These are phyloP conservation scores for Elachura formosa DNA, from an alignment of 2,113 vertebrate genomes.

Conservation along the genomic window DNA sequence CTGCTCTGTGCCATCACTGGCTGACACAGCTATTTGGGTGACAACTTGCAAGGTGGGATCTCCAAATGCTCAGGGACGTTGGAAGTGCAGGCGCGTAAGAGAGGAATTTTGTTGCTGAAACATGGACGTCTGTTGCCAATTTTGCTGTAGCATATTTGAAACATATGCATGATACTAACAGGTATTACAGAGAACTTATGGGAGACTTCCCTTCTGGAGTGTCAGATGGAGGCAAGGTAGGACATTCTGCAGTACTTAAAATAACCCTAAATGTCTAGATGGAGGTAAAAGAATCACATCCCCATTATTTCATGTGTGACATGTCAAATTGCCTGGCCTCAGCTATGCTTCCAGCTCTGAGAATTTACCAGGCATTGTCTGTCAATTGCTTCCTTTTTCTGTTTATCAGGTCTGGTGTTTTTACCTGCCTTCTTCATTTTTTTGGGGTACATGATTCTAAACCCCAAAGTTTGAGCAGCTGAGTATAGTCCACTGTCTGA, in stretches of 20 bases:
- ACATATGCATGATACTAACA: neutral
- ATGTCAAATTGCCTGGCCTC: neutral
- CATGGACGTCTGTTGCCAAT: neutral
- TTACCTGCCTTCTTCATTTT: neutral
- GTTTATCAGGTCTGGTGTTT: neutral
- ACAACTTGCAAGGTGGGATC: neutral
- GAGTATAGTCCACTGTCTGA: neutral
- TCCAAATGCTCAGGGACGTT: neutral
- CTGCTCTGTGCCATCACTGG: neutral
- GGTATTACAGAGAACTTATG: neutral
- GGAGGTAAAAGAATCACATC: neutral
- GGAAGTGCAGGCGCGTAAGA: neutral
- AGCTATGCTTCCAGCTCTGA: neutral
- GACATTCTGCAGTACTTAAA: neutral
- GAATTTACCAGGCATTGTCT: neutral
- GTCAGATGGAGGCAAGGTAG: conserved; percentile 1
- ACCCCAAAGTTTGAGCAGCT: neutral
- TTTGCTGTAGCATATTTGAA: neutral
- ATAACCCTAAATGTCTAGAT: neutral
- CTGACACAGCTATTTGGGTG: neutral
- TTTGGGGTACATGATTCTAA: neutral
- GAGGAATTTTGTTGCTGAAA: conserved; percentile 24
- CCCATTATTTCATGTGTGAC: neutral
- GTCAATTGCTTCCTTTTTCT: neutral
- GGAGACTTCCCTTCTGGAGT: neutral